A percentile compares a stretch with the other conserved stretches of the same genome.
These are phyloP conservation scores for Synergus laeviventris DNA, from an alignment of 2,888 invertebrate species.

Conservation along the genomic window DNA sequence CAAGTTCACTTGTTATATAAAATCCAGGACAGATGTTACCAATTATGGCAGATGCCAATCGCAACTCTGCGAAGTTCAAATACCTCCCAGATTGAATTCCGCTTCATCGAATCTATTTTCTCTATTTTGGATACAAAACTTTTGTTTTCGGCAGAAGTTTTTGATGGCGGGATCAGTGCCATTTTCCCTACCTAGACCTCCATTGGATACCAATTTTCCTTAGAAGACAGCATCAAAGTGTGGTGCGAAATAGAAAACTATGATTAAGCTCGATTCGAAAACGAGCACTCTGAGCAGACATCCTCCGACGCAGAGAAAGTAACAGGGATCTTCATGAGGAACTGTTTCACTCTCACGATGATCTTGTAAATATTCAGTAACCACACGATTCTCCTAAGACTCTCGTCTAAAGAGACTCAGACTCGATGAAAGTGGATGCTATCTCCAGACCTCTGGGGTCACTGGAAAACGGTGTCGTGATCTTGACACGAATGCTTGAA, in stretches of 20 bases:
- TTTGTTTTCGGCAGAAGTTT: constrained; percentile 6
- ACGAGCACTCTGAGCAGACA: constrained; percentile 7
- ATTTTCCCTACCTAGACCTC: constrained; percentile 44
- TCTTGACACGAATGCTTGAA: constrained; percentile 59
- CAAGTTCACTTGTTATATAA: not conserved
- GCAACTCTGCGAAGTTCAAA: not conserved
- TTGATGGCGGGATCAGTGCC: constrained; percentile 48
- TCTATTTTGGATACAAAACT: constrained; percentile 31
- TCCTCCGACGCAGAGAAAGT: constrained; percentile 54
- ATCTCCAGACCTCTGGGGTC: constrained; percentile 57
- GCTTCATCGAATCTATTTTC: constrained; percentile 11
- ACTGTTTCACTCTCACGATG: constrained; percentile 56
- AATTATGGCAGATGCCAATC: constrained; percentile 7
- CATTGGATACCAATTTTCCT: constrained; percentile 29
- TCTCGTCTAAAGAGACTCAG: constrained; percentile 52
- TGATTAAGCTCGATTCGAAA: constrained; percentile 14
- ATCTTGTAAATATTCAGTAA: constrained; percentile 60
- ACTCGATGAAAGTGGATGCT: constrained; percentile 60
- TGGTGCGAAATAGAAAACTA: constrained; percentile 6
- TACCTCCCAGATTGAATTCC: not conserved
- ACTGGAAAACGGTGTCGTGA: constrained; percentile 53
- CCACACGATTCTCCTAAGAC: constrained; percentile 54
- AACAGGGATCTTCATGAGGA: constrained; percentile 54
- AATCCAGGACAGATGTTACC: constrained; percentile 13
- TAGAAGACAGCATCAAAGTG: not conserved